phyloP scores from a whole-genome alignment of 2,888 invertebrate genomes.

The Dynastes hyllus region DNA sequence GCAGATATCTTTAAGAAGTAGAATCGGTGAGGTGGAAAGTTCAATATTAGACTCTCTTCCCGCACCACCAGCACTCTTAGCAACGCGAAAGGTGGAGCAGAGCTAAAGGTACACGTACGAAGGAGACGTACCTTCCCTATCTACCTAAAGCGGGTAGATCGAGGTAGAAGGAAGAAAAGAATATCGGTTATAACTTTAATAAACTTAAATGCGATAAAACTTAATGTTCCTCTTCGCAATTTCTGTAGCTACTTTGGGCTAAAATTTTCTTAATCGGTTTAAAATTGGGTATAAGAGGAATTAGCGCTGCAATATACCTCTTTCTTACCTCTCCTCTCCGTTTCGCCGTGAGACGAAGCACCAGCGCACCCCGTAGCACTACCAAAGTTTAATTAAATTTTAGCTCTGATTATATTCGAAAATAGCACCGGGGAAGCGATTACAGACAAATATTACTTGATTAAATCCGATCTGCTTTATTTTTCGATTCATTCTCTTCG shows the following conservation, averaged over 20 bases:
- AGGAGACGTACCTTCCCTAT: not conserved
- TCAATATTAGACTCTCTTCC: conserved; percentile 27
- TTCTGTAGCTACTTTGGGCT: conserved; percentile 64
- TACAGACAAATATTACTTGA: conserved; percentile 69
- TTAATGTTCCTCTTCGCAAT: conserved; percentile 58
- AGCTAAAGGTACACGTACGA: conserved; percentile 2
- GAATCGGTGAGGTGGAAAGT: conserved; percentile 31
- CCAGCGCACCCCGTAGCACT: conserved; percentile 57
- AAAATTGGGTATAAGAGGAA: conserved; percentile 68
- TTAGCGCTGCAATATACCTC: conserved; percentile 67
- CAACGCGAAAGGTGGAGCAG: no score
- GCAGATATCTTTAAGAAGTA: conserved; percentile 14
- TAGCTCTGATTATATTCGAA: conserved; percentile 69
- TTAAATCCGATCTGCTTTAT: conserved; percentile 67
- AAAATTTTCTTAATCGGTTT: conserved; percentile 70
- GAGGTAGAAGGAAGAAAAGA: conserved; percentile 51
- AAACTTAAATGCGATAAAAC: conserved; percentile 59
- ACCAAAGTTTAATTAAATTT: conserved; percentile 70
- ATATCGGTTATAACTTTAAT: conserved; percentile 60
- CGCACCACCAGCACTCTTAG: not conserved
- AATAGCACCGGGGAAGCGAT: conserved; percentile 66
- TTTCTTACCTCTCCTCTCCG: conserved; percentile 63
- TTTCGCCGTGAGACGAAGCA: conserved; percentile 19
- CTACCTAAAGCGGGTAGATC: conserved; percentile 6
- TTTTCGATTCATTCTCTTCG: conserved; percentile 60